A percentile compares a stretch with the other conserved stretches of the same genome.
These are phyloP conservation scores for Catharus minimus DNA, from an alignment of 2,113 vertebrate species.

Conservation along the genomic window DNA sequence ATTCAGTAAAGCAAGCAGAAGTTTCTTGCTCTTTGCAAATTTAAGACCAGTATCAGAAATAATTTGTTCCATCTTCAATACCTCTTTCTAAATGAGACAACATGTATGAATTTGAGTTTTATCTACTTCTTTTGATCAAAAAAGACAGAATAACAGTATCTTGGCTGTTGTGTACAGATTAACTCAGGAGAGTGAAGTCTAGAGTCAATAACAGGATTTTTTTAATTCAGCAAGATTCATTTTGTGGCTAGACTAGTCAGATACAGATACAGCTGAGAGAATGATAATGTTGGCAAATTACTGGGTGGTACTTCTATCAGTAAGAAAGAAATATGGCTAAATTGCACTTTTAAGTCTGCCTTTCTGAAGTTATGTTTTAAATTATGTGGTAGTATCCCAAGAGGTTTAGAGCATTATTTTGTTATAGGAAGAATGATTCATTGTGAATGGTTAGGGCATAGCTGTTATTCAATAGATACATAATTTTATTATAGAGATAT, in stretches of 20 bases:
- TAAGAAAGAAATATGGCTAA: not conserved
- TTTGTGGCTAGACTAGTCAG: not conserved
- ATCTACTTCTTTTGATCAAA: not conserved
- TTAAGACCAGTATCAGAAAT: not conserved
- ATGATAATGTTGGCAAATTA: slow-evolving; percentile 7
- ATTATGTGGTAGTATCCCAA: not conserved
- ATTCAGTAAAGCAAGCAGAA: not conserved
- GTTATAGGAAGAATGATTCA: not conserved
- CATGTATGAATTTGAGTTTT: not conserved
- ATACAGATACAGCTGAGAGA: not conserved
- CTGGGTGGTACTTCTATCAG: not conserved
- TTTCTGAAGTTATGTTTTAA: not conserved
- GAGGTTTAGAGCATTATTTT: slow-evolving; percentile 4
- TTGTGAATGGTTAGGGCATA: not conserved
- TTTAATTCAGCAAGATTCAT: not conserved
- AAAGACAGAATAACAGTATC: not conserved
- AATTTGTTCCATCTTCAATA: not conserved
- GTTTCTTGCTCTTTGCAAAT: not conserved
- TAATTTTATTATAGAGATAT: not conserved
- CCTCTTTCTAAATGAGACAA: not conserved
- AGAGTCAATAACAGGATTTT: not conserved
- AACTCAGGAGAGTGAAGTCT: not conserved
- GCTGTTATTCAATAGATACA: not conserved
- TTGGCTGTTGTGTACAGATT: not conserved
- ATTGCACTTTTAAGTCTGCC: not conserved